Conservation (phyloP, 1,140 invertebrate species). For the Nasonia giraulti region DNA sequence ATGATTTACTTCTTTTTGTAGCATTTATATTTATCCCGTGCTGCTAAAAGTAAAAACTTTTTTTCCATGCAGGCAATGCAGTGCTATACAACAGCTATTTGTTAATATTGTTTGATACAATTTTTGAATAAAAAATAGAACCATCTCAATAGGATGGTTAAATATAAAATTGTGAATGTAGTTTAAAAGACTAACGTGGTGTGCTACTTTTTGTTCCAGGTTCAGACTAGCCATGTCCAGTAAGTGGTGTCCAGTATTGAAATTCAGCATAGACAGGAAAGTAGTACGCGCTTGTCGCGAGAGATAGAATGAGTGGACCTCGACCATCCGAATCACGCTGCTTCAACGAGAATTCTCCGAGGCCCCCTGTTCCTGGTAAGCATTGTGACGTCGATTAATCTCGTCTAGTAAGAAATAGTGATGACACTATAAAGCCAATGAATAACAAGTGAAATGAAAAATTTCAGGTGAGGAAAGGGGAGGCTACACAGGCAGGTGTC, state of each 20-base stretch:
- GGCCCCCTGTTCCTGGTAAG: conserved; percentile 75
- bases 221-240: conserved; percentile 73
- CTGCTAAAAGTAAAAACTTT: no score
- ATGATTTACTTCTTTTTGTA: not conserved
- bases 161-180: not conserved
- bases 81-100: not conserved
- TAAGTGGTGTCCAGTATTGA: conserved; percentile 71
- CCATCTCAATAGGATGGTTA: not conserved
- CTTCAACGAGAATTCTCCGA: conserved; percentile 76
- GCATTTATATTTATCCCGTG: not conserved
- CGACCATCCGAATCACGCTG: conserved; percentile 71
- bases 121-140: not conserved
- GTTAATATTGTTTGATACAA: not conserved
- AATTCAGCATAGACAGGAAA: conserved; percentile 71
- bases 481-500: conserved; percentile 66
- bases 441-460: not conserved
- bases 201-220: conserved; percentile 62
- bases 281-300: conserved; percentile 69
- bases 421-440: not conserved
- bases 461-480: conserved; percentile 73
- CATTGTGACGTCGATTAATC: not conserved
- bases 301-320: conserved; percentile 74
- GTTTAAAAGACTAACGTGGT: not conserved
- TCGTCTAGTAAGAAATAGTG: not conserved
- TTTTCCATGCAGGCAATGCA: no score